Evolutionary conservation across 1,140 invertebrate species (phyloP).

Genomic region (Contarinia nasturtii): DNA sequence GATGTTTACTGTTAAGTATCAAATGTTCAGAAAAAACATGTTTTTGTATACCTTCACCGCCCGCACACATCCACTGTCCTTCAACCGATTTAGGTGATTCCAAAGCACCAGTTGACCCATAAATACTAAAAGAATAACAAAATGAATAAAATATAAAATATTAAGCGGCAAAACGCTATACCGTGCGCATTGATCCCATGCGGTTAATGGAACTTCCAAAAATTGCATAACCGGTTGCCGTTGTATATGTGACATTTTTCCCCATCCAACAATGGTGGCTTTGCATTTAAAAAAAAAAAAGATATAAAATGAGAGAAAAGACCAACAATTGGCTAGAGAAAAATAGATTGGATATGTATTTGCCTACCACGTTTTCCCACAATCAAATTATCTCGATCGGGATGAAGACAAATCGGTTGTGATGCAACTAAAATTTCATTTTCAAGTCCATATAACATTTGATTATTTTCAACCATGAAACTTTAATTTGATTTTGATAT

Average conservation of each 20-base stretch:
- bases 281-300: too few relatives aligned
- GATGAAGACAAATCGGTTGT: conserved; percentile 30
- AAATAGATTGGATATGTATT: neutral
- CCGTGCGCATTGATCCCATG: conserved; percentile 22
- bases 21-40: too few relatives aligned
- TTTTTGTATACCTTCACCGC: conserved; percentile 29
- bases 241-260: conserved; percentile 20
- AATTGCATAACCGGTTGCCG: conserved; percentile 21
- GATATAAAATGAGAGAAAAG: neutral
- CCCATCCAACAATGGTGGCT: conserved; percentile 18
- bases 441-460: conserved; percentile 15
- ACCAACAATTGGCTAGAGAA: neutral
- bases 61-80: conserved; percentile 41
- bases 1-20: too few relatives aligned
- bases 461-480: too few relatives aligned
- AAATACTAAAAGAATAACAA: too few relatives aligned
- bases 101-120: conserved; percentile 19
- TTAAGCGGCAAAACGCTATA: too few relatives aligned
- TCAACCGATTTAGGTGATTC: conserved; percentile 25
- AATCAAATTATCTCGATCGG: conserved; percentile 25
- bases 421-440: conserved; percentile 25
- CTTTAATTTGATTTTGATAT: too few relatives aligned
- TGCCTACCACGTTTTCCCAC: conserved; percentile 25
- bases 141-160: too few relatives aligned
- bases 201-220: conserved; percentile 19